Evolutionary conservation across 2,797 vertebrate genomes (phyloP).

Genomic region (Vireo griseus): DNA sequence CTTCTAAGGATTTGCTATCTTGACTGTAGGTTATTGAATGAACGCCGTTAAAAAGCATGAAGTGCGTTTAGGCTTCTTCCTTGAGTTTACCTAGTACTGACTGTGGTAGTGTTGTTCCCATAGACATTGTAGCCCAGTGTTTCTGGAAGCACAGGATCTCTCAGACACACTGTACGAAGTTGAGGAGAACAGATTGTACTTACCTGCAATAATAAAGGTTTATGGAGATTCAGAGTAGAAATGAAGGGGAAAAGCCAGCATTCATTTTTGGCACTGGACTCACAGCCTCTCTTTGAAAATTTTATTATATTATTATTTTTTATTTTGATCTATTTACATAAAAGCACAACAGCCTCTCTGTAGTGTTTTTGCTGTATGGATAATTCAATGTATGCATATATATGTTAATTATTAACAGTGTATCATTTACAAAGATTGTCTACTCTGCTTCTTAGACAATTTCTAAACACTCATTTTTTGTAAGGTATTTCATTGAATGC

Average conservation of each 20-base stretch:
- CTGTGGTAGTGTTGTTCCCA: accelerated
- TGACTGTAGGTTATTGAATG: background rate
- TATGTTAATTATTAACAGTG: background rate
- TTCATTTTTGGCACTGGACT: background rate
- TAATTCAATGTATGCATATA: background rate
- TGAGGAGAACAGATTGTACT: background rate
- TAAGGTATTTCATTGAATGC: background rate
- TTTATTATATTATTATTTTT: background rate
- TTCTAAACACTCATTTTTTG: background rate
- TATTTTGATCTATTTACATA: background rate
- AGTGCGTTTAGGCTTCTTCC: background rate
- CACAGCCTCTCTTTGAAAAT: background rate
- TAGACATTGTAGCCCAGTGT: accelerated
- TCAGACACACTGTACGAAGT: background rate
- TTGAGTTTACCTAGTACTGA: background rate
- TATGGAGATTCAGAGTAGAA: background rate
- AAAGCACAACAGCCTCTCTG: background rate
- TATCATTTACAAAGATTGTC: background rate
- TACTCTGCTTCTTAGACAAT: background rate
- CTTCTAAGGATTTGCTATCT: background rate
- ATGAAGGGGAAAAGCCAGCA: background rate
- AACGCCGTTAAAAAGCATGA: background rate
- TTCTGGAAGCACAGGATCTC: background rate
- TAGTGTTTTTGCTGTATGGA: background rate
- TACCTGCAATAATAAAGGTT: background rate